Conservation (phyloP, 2,888 invertebrate genomes). For the Allophyes oxyacanthae region DNA sequence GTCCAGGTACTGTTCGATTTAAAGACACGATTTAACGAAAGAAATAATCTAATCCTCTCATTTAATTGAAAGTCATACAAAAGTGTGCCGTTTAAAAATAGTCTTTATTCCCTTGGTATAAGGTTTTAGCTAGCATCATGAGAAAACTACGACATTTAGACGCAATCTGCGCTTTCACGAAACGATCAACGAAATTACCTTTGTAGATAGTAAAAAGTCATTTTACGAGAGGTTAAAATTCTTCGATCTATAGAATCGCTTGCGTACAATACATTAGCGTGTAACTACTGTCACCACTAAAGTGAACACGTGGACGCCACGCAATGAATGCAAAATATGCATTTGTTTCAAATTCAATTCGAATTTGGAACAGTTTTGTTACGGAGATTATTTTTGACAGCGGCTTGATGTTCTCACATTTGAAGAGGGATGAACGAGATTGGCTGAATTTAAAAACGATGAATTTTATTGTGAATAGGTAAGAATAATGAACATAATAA, state of each 20-base stretch:
- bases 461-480: constrained; percentile 29
- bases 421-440: constrained; percentile 40
- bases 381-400: constrained; percentile 54
- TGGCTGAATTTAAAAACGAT: constrained; percentile 28
- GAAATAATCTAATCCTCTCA: constrained; percentile 34
- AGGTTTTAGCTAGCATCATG: constrained; percentile 6
- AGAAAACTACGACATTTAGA: constrained; percentile 44
- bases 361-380: constrained; percentile 30
- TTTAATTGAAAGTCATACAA: constrained; percentile 45
- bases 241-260: constrained; percentile 36
- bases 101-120: constrained; percentile 13
- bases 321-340: constrained; percentile 41
- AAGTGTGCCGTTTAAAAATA: constrained; percentile 15
- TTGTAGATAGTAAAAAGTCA: constrained; percentile 59
- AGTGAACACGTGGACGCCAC: constrained; percentile 23
- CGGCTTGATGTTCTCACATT: constrained; percentile 38
- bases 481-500: not conserved
- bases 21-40: constrained; percentile 8
- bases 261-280: constrained; percentile 42
- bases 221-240: constrained; percentile 55
- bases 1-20: not conserved
- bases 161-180: constrained; percentile 52
- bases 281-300: constrained; percentile 27
- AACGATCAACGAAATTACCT: constrained; percentile 57
- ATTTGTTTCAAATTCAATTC: constrained; percentile 15